A percentile compares a stretch with the other conserved stretches of the same genome.
Evolutionary conservation across 2,797 vertebrate genomes (phyloP).

Genomic region (Natrix natrix): DNA sequence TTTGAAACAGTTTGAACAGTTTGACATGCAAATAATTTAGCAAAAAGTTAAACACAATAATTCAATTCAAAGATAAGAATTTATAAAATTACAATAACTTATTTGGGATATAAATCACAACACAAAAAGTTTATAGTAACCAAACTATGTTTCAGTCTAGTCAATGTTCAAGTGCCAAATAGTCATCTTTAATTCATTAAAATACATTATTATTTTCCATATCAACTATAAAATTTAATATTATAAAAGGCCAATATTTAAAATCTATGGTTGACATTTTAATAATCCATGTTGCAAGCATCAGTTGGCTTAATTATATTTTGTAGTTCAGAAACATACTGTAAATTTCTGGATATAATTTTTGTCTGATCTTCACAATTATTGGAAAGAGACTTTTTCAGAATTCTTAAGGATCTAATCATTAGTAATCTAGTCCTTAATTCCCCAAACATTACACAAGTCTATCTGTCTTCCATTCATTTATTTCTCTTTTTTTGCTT

Average conservation of each 20-base stretch:
- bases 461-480: not conserved
- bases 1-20: fast-evolving
- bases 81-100: not conserved
- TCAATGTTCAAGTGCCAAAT: not conserved
- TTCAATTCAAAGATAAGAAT: not conserved
- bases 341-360: not conserved
- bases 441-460: not conserved
- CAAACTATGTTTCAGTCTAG: not conserved
- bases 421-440: not conserved
- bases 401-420: not conserved
- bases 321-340: not conserved
- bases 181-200: not conserved
- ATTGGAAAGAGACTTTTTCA: not conserved
- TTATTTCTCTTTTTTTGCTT: not conserved
- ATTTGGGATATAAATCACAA: not conserved
- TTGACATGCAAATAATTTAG: not conserved
- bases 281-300: not conserved
- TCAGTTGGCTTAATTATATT: not conserved
- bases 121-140: not conserved
- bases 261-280: not conserved
- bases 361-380: not conserved
- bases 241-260: not conserved
- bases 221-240: not conserved
- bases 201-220: not conserved
- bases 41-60: not conserved